A percentile compares a stretch with the other conserved stretches of the same genome.
phyloP scores from a whole-genome alignment of 2,888 invertebrate genomes.

The Pheosia gnoma region DNA sequence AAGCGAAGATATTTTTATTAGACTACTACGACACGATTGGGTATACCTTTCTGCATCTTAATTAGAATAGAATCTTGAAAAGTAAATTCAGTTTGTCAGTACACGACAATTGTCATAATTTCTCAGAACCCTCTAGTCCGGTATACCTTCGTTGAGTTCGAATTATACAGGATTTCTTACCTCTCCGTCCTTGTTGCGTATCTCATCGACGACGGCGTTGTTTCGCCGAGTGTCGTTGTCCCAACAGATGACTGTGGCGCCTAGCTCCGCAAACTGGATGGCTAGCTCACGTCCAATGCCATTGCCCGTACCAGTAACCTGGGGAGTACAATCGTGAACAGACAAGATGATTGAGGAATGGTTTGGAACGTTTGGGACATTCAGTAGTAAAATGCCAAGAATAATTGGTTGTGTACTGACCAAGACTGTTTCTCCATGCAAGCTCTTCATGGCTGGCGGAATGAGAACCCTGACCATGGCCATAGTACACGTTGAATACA shows the following conservation, averaged over 20 bases:
- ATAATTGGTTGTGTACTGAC: constrained; percentile 40
- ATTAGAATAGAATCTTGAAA: too few relatives aligned
- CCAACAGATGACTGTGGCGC: constrained; percentile 78
- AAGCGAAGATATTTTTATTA: not conserved
- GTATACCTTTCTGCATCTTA: too few relatives aligned
- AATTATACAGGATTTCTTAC: constrained; percentile 37
- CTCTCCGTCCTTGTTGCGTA: constrained; percentile 73
- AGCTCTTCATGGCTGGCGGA: constrained; percentile 69
- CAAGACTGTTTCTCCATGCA: constrained; percentile 75
- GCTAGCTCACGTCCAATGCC: constrained; percentile 76
- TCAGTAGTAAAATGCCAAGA: not conserved
- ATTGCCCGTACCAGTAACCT: constrained; percentile 76
- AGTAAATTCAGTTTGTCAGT: too few relatives aligned
- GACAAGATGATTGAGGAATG: too few relatives aligned
- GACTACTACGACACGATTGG: not conserved
- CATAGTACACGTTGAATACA: constrained; percentile 66
- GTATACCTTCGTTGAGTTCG: too few relatives aligned
- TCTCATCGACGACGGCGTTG: constrained; percentile 70
- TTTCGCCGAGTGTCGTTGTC: constrained; percentile 67
- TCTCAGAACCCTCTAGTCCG: not conserved
- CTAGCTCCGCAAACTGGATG: constrained; percentile 73
- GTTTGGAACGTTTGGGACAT: not conserved
- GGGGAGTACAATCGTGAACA: not conserved
- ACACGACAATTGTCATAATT: too few relatives aligned
- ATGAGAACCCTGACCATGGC: constrained; percentile 59